Conservation (phyloP, 2,113 vertebrate genomes). For the Apeltes quadracus region DNA sequence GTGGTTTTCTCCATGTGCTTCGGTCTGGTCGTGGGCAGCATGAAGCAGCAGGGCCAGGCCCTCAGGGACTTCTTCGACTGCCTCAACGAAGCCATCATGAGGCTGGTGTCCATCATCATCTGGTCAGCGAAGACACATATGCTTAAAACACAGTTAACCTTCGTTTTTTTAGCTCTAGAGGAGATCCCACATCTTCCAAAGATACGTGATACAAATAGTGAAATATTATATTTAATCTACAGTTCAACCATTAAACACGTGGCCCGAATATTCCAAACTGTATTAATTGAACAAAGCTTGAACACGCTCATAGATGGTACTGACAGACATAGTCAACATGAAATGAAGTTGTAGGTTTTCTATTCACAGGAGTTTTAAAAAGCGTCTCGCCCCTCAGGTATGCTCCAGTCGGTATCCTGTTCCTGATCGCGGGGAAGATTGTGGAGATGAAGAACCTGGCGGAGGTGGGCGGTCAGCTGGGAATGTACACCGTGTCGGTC, state of each 20-base stretch:
- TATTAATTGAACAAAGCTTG: background rate
- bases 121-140: slow-evolving; percentile 83
- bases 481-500: slow-evolving; percentile 94
- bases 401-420: slow-evolving; percentile 94
- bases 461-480: slow-evolving; percentile 92
- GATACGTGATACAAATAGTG: background rate
- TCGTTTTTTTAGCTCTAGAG: too few species aligned
- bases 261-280: background rate
- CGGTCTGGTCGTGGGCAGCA: slow-evolving; percentile 93
- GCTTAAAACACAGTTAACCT: too few species aligned
- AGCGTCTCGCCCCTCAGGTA: slow-evolving; percentile 82
- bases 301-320: background rate
- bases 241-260: background rate
- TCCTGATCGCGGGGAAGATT: slow-evolving; percentile 96
- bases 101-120: slow-evolving; percentile 95
- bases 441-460: slow-evolving; percentile 95
- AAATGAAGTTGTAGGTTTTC: background rate
- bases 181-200: too few species aligned
- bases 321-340: background rate
- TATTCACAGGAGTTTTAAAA: background rate
- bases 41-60: slow-evolving; percentile 93
- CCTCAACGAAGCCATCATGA: slow-evolving; percentile 97
- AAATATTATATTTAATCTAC: background rate
- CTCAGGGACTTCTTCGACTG: slow-evolving; percentile 94
- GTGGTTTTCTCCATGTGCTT: slow-evolving; percentile 97